These are phyloP conservation scores for Simalia tracyae DNA, from an alignment of 2,797 vertebrate species.

Conservation along the genomic window DNA sequence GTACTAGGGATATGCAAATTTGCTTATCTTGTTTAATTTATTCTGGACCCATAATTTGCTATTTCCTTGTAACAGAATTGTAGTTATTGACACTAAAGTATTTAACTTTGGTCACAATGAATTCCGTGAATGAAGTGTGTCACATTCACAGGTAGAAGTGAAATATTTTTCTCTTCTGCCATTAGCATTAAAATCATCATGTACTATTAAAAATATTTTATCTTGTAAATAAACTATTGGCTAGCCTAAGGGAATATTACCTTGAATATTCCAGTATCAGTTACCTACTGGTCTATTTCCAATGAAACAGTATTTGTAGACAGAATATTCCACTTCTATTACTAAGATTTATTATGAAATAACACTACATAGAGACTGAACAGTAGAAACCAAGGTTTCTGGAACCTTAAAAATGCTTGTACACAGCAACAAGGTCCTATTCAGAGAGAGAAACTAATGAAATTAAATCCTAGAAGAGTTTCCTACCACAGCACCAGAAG, in stretches of 20 bases:
- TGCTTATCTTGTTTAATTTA: neutral
- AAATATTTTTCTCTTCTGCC: neutral
- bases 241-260: neutral
- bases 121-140: neutral
- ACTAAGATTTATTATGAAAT: neutral
- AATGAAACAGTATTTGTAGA: neutral
- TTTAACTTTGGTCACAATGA: neutral
- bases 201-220: neutral
- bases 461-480: neutral
- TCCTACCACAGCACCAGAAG: constrained; percentile 80
- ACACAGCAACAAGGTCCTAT: neutral
- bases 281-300: neutral
- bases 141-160: neutral
- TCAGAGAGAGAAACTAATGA: neutral
- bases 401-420: neutral
- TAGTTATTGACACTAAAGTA: neutral
- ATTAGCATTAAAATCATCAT: neutral
- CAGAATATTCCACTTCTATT: fast-evolving
- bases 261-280: neutral
- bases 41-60: neutral
- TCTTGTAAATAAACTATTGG: neutral
- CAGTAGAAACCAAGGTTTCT: neutral
- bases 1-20: neutral
- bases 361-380: neutral
- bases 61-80: neutral